Evolutionary conservation across 1,140 invertebrate species (phyloP).

Genomic region (Anadara kagoshimensis): DNA sequence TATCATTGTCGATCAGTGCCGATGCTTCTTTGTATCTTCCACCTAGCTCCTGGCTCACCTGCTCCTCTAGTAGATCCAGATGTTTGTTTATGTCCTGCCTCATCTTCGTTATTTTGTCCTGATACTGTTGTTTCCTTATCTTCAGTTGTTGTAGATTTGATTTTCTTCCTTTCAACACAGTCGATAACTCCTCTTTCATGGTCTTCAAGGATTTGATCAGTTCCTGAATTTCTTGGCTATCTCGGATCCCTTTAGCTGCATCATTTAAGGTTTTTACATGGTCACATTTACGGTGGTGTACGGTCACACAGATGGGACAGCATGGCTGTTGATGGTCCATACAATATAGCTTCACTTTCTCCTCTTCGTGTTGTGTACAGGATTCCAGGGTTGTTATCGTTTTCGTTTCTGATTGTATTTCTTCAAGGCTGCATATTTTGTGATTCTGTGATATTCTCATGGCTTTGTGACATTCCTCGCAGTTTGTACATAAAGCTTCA

Average conservation of each 20-base stretch:
- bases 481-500: neutral
- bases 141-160: neutral
- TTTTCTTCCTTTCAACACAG: neutral
- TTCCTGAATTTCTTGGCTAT: neutral
- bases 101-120: neutral
- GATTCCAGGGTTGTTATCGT: neutral
- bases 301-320: conserved; percentile 5
- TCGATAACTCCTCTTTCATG: neutral
- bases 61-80: neutral
- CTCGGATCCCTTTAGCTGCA: neutral
- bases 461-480: neutral
- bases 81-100: neutral
- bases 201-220: neutral
- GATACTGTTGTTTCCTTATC: too few species aligned
- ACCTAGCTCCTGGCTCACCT: neutral
- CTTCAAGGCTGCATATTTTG: neutral
- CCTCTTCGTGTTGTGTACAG: neutral
- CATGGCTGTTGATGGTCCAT: conserved; percentile 8
- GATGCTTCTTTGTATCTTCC: neutral
- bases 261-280: neutral
- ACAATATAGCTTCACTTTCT: conserved; percentile 4
- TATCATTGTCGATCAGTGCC: neutral
- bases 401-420: neutral
- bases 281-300: conserved; percentile 8
- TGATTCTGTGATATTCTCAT: neutral